Base-by-base conservation (phyloP, 2,888 invertebrate species). In the Sarcophaga subvicina region DNA sequence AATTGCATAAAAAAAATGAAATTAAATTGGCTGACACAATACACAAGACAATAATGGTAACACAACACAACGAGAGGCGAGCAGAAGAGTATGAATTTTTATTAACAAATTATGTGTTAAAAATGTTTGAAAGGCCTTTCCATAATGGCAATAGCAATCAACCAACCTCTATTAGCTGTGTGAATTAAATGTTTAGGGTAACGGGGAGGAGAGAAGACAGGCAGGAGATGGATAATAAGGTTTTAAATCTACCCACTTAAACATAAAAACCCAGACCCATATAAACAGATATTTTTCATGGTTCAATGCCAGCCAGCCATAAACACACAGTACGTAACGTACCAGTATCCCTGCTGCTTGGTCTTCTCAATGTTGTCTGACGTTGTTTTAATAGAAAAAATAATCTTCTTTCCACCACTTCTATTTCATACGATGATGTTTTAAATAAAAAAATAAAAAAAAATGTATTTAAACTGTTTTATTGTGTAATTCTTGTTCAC, bases 1-100 rank as follows among this genome's bases (percentile, higher is more conserved):
- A 80, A 70, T 84, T 80, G 75, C 83, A 75, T 75, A 80, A 80
- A 84, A 54, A 54, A 12, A 54, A 54, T 3, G 1, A 54, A 54
- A 14, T 54, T 54, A 14, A 54, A 54, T 54, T 54, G 54, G 54
- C 54, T 37, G 5, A 54, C 54, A 54, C 54, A 54, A 54, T 37
- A 37, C 37, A 37, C 37, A 37, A 37, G 8, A 17, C 54, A 54
- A 12, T 54, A 17, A 54, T 54, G 54, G 54, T 54, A 37, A 54
- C 54, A 17, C 14, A 37, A 54, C 54, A 17, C 14, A 49, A 12
- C 4, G 12, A 54, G 4, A 54, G 12, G 4, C 14, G 14, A 17
- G 17, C 17, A 12, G 4, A 14, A 49, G 49, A 49, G 49, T 49
- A 49, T 37, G 37, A 37, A 49, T 49, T 49, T 49, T 14, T 49